These are phyloP conservation scores for Trinectes maculatus DNA, from an alignment of 2,113 vertebrate genomes.

Conservation along the genomic window DNA sequence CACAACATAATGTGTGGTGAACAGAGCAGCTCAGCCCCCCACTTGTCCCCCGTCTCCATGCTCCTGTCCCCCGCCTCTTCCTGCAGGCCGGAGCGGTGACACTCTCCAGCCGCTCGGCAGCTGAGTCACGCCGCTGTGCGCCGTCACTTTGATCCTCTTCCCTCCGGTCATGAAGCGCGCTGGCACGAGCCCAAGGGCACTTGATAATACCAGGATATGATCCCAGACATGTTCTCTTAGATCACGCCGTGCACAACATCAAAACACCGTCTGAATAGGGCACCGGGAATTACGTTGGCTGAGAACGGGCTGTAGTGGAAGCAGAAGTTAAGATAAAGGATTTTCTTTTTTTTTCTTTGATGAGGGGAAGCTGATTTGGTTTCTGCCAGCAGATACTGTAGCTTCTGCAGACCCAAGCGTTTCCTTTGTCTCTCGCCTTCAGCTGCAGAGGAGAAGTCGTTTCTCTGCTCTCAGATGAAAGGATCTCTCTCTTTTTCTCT, in stretches of 20 bases:
- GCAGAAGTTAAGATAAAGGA: constrained; percentile 63
- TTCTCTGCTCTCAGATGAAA: constrained; percentile 54
- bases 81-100: constrained; percentile 41
- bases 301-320: constrained; percentile 38
- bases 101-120: constrained; percentile 50
- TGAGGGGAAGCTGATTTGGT: constrained; percentile 67
- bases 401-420: constrained; percentile 69
- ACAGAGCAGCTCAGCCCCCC: not conserved
- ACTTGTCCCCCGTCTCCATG: not conserved
- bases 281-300: constrained; percentile 47
- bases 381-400: constrained; percentile 63
- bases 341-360: constrained; percentile 7
- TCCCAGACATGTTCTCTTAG: constrained; percentile 56
- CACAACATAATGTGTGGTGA: too few species aligned
- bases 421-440: constrained; percentile 73
- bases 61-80: constrained; percentile 2
- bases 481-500: constrained; percentile 29
- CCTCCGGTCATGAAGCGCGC: constrained; percentile 62
- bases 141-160: constrained; percentile 72
- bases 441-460: too few species aligned
- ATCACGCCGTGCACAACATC: constrained; percentile 63
- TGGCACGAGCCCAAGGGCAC: constrained; percentile 67
- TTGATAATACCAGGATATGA: constrained; percentile 74
- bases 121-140: constrained; percentile 49
- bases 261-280: constrained; percentile 67